These are phyloP conservation scores for Aselliscus stoliczkanus DNA, from an alignment of 2,797 vertebrate species.

Conservation along the genomic window DNA sequence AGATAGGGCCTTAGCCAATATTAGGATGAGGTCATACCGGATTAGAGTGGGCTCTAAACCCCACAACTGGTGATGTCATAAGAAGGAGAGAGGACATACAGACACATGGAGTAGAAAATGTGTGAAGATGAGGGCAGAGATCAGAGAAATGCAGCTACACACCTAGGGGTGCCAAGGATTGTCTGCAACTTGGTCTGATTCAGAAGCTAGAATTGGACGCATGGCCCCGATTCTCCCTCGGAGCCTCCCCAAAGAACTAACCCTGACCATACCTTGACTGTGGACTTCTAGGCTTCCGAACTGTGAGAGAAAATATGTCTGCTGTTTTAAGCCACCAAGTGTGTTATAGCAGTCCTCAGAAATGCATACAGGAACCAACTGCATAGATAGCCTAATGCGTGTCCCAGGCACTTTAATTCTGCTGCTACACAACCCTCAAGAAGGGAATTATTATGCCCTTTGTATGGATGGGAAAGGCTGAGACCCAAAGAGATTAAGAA, in stretches of 20 bases:
- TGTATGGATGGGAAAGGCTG: background rate
- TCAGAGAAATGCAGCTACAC: rapidly evolving
- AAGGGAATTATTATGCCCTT: background rate
- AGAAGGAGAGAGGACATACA: background rate
- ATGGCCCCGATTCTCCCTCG: background rate
- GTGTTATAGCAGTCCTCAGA: background rate
- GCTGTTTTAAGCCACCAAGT: background rate
- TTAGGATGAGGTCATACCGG: background rate
- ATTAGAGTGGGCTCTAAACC: background rate
- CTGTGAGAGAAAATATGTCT: background rate
- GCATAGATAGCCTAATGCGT: background rate
- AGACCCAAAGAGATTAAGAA: background rate
- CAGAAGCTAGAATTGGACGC: background rate
- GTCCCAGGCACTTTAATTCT: background rate
- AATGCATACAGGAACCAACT: background rate
- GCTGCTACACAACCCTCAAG: background rate
- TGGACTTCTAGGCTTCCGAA: background rate
- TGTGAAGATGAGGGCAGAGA: background rate
- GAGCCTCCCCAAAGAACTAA: background rate
- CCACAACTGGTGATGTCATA: background rate
- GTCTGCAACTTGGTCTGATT: background rate
- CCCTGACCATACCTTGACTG: background rate
- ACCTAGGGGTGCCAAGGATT: background rate
- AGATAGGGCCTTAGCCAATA: background rate
- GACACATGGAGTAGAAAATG: background rate